Percentiles rank a stretch among this genome's conserved stretches.
These are phyloP conservation scores for Actinia tenebrosa DNA, from an alignment of 64 coral and sea anemone genomes.

Conservation along the genomic window DNA sequence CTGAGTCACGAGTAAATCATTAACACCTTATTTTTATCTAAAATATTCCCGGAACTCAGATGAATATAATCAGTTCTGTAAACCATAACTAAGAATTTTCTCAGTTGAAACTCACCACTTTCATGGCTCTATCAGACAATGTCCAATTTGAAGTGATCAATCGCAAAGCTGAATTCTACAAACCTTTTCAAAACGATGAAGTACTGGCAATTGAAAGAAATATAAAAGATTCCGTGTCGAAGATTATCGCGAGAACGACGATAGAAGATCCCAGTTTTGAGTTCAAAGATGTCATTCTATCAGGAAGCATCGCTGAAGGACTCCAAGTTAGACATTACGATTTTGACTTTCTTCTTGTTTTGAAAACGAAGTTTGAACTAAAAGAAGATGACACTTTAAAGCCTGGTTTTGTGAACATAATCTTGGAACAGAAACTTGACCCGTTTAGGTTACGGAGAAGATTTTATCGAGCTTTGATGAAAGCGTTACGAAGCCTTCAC, in stretches of 20 bases:
- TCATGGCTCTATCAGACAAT: too few relatives aligned
- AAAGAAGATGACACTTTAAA: not conserved
- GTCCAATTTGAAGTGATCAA: too few relatives aligned
- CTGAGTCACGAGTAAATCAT: too few relatives aligned
- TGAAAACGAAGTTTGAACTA: not conserved
- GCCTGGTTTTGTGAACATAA: slow-evolving; percentile 4
- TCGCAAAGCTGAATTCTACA: not conserved
- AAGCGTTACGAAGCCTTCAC: not conserved
- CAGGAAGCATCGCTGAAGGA: slow-evolving; percentile 11
- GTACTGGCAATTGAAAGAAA: not conserved
- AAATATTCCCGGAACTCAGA: too few relatives aligned
- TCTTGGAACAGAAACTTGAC: not conserved
- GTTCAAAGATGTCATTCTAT: slow-evolving; percentile 1
- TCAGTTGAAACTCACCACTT: too few relatives aligned
- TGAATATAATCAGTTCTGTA: too few relatives aligned
- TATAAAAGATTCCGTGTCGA: not conserved
- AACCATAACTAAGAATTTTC: too few relatives aligned
- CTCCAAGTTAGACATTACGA: not conserved
- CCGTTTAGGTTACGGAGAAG: not conserved
- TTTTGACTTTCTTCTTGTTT: slow-evolving; percentile 13
- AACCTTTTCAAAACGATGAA: not conserved
- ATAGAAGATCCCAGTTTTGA: not conserved
- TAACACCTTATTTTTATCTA: too few relatives aligned
- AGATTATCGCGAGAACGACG: not conserved
- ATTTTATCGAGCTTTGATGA: not conserved